phyloP scores from a whole-genome alignment of 2,113 vertebrate genomes.

The Nothoprocta pentlandii region DNA sequence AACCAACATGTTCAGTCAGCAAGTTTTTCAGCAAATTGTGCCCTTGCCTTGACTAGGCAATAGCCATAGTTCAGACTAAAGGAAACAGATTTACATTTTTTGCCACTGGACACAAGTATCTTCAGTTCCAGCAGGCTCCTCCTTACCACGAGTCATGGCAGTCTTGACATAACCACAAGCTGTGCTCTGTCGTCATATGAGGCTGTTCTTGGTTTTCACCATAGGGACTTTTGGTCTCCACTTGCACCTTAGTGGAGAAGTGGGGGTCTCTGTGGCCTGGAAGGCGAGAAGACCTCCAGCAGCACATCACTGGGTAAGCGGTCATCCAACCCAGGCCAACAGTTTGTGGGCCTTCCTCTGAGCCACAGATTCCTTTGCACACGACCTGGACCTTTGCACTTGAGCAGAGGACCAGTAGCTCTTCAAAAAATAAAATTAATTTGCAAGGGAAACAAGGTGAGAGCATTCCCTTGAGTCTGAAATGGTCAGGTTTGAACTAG shows the following conservation, averaged over 20 bases:
- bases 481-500: background rate
- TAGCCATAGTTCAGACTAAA: background rate
- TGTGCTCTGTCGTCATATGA: background rate
- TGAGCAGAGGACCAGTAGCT: background rate
- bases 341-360: background rate
- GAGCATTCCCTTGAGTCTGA: background rate
- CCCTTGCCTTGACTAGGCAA: fast-evolving
- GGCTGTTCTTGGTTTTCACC: background rate
- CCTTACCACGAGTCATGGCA: background rate
- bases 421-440: background rate
- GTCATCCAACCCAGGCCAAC: background rate
- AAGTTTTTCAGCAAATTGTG: background rate
- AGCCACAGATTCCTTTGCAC: background rate
- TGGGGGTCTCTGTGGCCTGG: background rate
- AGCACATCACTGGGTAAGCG: background rate
- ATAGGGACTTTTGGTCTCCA: background rate
- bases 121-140: background rate
- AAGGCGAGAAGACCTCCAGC: background rate
- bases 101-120: background rate
- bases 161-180: background rate
- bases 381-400: background rate
- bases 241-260: background rate
- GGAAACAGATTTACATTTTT: background rate
- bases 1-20: background rate
- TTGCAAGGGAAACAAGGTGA: background rate